Conservation (phyloP, 2,113 vertebrate genomes). For the Eidolon helvum region DNA sequence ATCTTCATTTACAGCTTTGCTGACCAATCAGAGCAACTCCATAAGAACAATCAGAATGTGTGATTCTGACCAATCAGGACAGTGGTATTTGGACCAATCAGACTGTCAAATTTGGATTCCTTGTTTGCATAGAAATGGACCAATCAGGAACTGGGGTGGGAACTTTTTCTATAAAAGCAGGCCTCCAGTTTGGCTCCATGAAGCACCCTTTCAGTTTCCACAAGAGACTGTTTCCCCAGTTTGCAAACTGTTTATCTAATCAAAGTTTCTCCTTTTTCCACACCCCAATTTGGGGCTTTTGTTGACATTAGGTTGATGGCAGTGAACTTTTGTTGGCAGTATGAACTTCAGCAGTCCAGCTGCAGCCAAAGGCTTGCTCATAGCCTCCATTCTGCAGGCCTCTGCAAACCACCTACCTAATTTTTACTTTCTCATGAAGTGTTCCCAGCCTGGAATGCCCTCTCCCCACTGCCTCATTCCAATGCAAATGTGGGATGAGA, state of each 20-base stretch:
- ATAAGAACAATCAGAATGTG: neutral
- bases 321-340: neutral
- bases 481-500: too few species aligned
- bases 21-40: neutral
- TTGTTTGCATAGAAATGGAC: neutral
- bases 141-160: neutral
- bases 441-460: too few species aligned
- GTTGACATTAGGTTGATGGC: neutral
- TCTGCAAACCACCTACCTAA: neutral
- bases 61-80: neutral
- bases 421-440: neutral
- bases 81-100: neutral
- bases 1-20: neutral
- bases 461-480: neutral
- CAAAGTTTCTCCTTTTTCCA: neutral
- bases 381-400: rapidly evolving
- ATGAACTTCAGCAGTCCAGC: neutral
- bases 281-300: neutral
- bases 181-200: neutral
- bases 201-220: too few species aligned
- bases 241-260: neutral
- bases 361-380: neutral
- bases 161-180: neutral
- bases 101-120: neutral
- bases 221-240: neutral